phyloP scores from a whole-genome alignment of 2,113 vertebrate species.

The Seriola rivoliana region DNA sequence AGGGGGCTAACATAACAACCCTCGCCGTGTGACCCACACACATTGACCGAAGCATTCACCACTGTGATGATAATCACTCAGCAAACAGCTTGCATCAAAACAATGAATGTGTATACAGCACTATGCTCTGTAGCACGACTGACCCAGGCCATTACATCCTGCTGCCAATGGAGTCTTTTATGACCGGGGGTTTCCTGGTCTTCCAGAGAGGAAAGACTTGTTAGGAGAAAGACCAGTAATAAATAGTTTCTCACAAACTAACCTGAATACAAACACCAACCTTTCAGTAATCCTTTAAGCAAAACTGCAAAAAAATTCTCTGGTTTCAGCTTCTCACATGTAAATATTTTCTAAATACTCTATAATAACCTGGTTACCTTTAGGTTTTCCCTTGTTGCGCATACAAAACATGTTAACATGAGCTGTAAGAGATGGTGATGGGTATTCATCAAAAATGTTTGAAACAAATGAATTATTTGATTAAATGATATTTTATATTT shows the following conservation, averaged over 20 bases:
- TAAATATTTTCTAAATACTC: background rate
- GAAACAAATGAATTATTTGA: background rate
- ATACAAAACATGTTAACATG: background rate
- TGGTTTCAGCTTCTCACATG: background rate
- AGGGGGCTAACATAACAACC: slow-evolving; percentile 1
- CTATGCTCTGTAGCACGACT: background rate
- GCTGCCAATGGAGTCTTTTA: slow-evolving; percentile 59
- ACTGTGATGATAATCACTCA: slow-evolving; percentile 45
- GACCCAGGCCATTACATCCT: slow-evolving; percentile 39
- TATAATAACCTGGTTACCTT: background rate
- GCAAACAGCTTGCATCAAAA: slow-evolving; percentile 53
- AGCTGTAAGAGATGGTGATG: background rate
- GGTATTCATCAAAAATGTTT: background rate
- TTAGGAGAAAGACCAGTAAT: slow-evolving; percentile 12
- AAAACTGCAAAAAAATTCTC: background rate
- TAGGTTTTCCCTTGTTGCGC: background rate
- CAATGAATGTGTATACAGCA: slow-evolving; percentile 34
- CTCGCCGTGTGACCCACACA: slow-evolving; percentile 31
- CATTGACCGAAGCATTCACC: slow-evolving; percentile 11
- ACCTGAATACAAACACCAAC: too few relatives aligned
- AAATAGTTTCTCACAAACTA: slow-evolving; percentile 7
- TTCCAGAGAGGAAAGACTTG: slow-evolving; percentile 38
- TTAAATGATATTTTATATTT: background rate
- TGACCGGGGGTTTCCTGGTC: slow-evolving; percentile 41
- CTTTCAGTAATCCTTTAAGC: background rate